Percentiles rank a stretch among this genome's conserved stretches.
These are phyloP conservation scores for Atractosteus spatula DNA, from an alignment of 2,113 vertebrate species.

Conservation along the genomic window DNA sequence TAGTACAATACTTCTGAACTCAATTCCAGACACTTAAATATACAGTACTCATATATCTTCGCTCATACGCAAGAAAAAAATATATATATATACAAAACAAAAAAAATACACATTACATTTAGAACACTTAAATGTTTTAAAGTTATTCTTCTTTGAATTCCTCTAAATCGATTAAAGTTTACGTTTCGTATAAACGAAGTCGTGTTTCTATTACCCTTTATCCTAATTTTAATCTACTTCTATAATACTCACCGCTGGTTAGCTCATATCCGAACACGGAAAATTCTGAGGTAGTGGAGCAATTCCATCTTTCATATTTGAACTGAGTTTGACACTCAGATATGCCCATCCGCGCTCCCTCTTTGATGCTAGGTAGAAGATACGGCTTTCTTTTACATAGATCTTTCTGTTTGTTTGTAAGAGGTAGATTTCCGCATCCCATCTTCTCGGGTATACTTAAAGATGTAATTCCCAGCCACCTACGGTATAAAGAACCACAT, in stretches of 20 bases:
- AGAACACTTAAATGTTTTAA: too few relatives aligned
- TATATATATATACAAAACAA: too few relatives aligned
- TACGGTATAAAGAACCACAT: conserved; percentile 34
- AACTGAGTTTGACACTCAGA: conserved; percentile 87
- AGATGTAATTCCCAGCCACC: conserved; percentile 84
- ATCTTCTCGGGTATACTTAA: conserved; percentile 71
- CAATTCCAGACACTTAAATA: too few relatives aligned
- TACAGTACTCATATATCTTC: too few relatives aligned
- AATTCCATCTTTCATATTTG: conserved; percentile 90
- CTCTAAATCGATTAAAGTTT: too few relatives aligned
- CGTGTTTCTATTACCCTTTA: too few relatives aligned
- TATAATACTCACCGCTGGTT: conserved; percentile 76
- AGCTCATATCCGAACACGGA: conserved; percentile 75
- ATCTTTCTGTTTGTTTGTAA: conserved; percentile 77
- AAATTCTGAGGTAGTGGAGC: conserved; percentile 53
- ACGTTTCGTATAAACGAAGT: too few relatives aligned
- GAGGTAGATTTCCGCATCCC: conserved; percentile 69
- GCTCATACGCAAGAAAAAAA: too few relatives aligned
- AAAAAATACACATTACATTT: too few relatives aligned
- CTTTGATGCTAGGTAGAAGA: conserved; percentile 80
- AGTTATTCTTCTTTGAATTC: too few relatives aligned
- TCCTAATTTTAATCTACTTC: too few relatives aligned
- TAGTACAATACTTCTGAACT: too few relatives aligned
- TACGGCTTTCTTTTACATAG: conserved; percentile 80
- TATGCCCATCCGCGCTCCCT: conserved; percentile 82